A percentile compares a stretch with the other conserved stretches of the same genome.
phyloP scores from a whole-genome alignment of 2,888 invertebrate genomes.

The Trissolcus brochymenae region DNA sequence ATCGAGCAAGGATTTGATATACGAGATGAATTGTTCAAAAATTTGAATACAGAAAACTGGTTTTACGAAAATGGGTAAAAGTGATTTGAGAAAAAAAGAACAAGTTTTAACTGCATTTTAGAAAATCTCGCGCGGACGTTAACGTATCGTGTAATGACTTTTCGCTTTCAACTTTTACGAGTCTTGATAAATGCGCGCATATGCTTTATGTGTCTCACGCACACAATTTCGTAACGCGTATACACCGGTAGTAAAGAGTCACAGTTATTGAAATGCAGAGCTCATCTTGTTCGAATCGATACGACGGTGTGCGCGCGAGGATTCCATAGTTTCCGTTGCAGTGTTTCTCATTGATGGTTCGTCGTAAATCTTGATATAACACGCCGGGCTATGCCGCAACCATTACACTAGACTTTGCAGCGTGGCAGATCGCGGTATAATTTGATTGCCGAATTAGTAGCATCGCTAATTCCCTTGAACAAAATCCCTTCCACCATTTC shows the following conservation, averaged over 20 bases:
- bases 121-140: constrained; percentile 38
- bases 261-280: constrained; percentile 70
- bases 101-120: constrained; percentile 11
- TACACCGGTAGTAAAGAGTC: background rate
- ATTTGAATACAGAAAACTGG: too few species aligned
- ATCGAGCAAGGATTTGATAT: too few species aligned
- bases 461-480: constrained; percentile 28
- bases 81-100: background rate
- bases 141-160: constrained; percentile 47
- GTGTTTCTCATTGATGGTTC: constrained; percentile 68
- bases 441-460: constrained; percentile 58
- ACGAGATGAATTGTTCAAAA: too few species aligned
- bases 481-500: constrained; percentile 46
- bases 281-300: constrained; percentile 70
- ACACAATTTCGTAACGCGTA: constrained; percentile 2
- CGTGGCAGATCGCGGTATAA: constrained; percentile 47
- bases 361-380: constrained; percentile 67
- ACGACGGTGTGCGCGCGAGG: constrained; percentile 63
- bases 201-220: constrained; percentile 39
- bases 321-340: constrained; percentile 67
- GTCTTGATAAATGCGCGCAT: constrained; percentile 48
- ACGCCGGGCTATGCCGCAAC: constrained; percentile 50
- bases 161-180: constrained; percentile 50
- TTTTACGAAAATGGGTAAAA: too few species aligned
- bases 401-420: constrained; percentile 52